Evolutionary conservation across 35 echinoderm and acorn worm genomes (phyloP).

Genomic region (Ophioderma brevispina): DNA sequence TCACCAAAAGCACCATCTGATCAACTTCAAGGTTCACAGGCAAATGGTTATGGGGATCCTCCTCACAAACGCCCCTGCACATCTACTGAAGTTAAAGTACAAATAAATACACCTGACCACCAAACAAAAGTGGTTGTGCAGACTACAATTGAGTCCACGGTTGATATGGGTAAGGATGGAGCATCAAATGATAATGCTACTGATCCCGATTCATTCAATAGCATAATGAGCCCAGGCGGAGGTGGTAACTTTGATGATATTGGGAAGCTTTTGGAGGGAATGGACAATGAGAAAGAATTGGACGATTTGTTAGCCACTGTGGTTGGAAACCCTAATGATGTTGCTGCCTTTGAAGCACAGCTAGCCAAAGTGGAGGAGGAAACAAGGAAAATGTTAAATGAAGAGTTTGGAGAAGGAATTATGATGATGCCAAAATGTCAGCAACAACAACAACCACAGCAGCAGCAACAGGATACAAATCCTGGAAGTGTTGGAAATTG

Average conservation of each 20-base stretch:
- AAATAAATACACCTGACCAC: neutral
- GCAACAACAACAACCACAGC: neutral
- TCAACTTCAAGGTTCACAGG: neutral
- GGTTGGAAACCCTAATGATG: neutral
- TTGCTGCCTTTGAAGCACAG: neutral
- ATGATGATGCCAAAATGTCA: neutral
- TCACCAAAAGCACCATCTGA: neutral
- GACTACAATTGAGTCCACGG: neutral
- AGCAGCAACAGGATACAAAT: neutral
- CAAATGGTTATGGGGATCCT: neutral
- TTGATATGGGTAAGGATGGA: neutral
- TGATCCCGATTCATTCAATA: neutral
- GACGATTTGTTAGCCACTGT: neutral
- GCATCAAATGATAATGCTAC: neutral
- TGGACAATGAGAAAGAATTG: neutral
- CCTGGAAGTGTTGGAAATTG: neutral
- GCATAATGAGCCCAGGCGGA: neutral
- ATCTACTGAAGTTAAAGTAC: neutral
- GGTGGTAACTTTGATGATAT: slow-evolving; percentile 2
- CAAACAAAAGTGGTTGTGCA: neutral
- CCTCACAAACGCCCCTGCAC: neutral
- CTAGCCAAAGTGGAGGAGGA: neutral
- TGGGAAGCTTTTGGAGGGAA: neutral
- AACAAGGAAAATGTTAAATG: neutral
- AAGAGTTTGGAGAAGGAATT: neutral